These are phyloP conservation scores for Rhadinocentrus ornatus DNA, from an alignment of 2,797 vertebrate species.

Conservation along the genomic window DNA sequence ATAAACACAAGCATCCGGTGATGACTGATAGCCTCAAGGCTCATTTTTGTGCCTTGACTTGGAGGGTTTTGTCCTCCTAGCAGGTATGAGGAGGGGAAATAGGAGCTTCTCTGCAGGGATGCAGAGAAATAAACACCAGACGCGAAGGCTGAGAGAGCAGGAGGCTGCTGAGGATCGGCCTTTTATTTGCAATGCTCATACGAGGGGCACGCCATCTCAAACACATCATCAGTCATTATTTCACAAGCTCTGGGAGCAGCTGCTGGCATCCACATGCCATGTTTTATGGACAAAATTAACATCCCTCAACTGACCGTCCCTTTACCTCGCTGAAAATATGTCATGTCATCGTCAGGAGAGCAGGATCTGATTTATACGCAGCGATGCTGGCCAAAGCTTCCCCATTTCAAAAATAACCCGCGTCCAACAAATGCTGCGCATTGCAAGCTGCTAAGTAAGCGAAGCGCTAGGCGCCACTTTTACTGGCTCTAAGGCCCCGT, in stretches of 20 bases:
- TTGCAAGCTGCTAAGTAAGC: slow-evolving; percentile 51
- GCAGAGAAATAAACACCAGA: slow-evolving; percentile 43
- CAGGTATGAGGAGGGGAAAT: slow-evolving; percentile 54
- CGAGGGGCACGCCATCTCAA: not conserved
- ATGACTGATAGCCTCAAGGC: slow-evolving; percentile 75
- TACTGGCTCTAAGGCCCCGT: slow-evolving; percentile 39
- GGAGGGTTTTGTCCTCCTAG: slow-evolving; percentile 43
- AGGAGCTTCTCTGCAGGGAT: slow-evolving; percentile 43
- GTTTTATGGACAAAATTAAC: slow-evolving; percentile 16
- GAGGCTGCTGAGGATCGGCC: slow-evolving; percentile 23
- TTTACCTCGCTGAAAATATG: slow-evolving; percentile 23
- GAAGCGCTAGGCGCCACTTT: slow-evolving; percentile 55
- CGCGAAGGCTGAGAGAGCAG: slow-evolving; percentile 23
- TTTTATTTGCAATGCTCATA: slow-evolving; percentile 10
- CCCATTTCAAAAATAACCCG: slow-evolving; percentile 47
- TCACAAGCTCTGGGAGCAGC: slow-evolving; percentile 38
- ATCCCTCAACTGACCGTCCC: slow-evolving; percentile 19
- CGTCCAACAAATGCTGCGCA: slow-evolving; percentile 53
- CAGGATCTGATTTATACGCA: slow-evolving; percentile 35
- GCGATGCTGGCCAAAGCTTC: slow-evolving; percentile 25
- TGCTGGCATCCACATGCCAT: slow-evolving; percentile 26
- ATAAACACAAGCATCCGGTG: slow-evolving; percentile 73
- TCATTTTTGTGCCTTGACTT: slow-evolving; percentile 33
- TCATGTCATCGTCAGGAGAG: slow-evolving; percentile 18
- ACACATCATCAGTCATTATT: slow-evolving; percentile 6